phyloP scores from a whole-genome alignment of 2,113 vertebrate species.

The Patagioenas fasciata region DNA sequence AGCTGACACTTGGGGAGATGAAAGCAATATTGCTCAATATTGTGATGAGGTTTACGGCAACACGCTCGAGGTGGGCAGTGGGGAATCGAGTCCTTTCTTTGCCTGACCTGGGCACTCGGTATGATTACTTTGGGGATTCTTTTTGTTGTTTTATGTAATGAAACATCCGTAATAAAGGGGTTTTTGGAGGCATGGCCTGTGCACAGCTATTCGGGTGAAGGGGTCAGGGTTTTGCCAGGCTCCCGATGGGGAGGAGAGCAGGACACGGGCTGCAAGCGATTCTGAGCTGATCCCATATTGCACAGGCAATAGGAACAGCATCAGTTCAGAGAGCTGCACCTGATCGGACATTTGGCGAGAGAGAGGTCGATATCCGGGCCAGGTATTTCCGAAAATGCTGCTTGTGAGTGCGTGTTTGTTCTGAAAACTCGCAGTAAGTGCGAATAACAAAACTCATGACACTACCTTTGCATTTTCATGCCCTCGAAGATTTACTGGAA shows the following conservation, averaged over 20 bases:
- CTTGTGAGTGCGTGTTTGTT: neutral
- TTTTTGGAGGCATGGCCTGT: neutral
- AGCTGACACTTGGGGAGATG: neutral
- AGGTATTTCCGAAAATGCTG: neutral
- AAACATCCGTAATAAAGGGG: slow-evolving; percentile 17
- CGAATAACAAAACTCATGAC: neutral
- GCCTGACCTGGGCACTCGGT: neutral
- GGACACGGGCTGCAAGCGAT: neutral
- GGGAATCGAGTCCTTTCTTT: neutral
- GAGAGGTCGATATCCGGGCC: rapidly evolving
- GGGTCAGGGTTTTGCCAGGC: slow-evolving; percentile 31
- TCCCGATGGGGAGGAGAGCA: slow-evolving; percentile 18
- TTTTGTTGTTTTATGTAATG: slow-evolving; percentile 6
- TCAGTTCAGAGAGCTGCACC: neutral
- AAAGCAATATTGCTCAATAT: slow-evolving; percentile 16
- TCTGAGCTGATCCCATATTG: neutral
- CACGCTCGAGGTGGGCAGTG: neutral
- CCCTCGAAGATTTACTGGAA: slow-evolving; percentile 24
- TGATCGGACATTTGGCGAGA: neutral
- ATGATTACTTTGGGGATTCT: neutral
- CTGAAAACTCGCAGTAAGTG: neutral
- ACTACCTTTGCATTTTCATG: neutral
- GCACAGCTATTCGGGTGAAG: slow-evolving; percentile 34
- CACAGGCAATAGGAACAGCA: neutral
- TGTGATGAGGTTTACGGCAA: neutral